Conservation (phyloP, 2,797 vertebrate genomes). For the Sciurus vulgaris region DNA sequence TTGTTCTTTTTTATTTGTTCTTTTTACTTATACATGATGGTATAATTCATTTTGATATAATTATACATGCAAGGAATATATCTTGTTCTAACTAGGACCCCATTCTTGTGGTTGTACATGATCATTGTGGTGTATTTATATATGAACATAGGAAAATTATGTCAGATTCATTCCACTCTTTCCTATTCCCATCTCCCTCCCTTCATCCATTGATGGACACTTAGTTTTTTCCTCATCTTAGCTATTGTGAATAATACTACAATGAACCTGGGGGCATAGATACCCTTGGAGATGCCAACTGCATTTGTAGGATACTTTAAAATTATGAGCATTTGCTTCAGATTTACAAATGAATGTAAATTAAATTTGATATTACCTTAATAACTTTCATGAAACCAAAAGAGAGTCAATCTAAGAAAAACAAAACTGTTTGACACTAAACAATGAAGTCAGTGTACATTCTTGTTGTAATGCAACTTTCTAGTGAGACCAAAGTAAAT, state of each 20-base stretch:
- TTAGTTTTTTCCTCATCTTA: neutral
- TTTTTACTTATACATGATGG: too few species aligned
- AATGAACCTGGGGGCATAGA: neutral
- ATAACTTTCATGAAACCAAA: constrained; percentile 48
- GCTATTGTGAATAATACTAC: neutral
- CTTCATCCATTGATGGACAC: neutral
- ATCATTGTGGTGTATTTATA: too few species aligned
- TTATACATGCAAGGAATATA: too few species aligned
- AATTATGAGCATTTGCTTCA: constrained; percentile 57
- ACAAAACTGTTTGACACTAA: neutral
- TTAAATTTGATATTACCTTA: constrained; percentile 67
- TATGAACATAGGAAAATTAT: too few species aligned
- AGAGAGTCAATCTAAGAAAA: constrained; percentile 50
- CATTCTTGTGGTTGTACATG: too few species aligned
- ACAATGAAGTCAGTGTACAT: neutral
- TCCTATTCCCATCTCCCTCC: too few species aligned
- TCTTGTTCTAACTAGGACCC: too few species aligned
- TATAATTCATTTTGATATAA: too few species aligned
- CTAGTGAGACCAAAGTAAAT: constrained; percentile 49
- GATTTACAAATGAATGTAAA: constrained; percentile 65
- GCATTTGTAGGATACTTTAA: constrained; percentile 30
- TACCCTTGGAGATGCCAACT: constrained; percentile 1
- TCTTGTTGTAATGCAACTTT: constrained; percentile 62
- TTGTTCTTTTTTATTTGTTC: too few species aligned
- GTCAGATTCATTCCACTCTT: too few species aligned